Base-by-base conservation (phyloP, 2,888 invertebrate genomes). In the Chymomyza caudatula region DNA sequence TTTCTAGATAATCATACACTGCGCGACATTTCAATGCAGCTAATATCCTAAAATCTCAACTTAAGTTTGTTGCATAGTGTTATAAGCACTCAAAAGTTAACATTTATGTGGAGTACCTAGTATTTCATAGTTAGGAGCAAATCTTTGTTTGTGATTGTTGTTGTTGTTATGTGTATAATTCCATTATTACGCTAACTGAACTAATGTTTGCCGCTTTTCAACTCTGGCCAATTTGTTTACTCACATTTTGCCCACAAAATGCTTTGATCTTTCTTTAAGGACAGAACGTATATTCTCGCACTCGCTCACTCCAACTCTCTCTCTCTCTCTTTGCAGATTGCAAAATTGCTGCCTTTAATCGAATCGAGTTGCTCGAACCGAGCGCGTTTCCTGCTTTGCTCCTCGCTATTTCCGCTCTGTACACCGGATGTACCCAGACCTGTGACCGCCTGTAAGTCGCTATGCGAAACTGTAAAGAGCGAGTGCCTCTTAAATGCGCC, bases 381-480 rank as follows among this genome's bases (percentile, higher is more conserved):
- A 86, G 93, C 96, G 49, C 93, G 95, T 76, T 95, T 97, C 90
- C 94, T 97, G 87, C 93, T 98, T 69, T 98, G 97, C 91, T 96
- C 97, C 15, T 94, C 97, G 60, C 96, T 96, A 90, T 95, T 96
- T 8, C 97, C 97, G 43, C 94, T 98, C 89, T 98, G 97, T 91
- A 96, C 96, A 29, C 95, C 95, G 86, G 94, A 96, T 89, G 95
- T 96, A 72, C 94, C 95, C 23, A 95, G 95, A 79, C 94, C 96
- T 47, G 96, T 97, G 69, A 95, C 95, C 67, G 95, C 96, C 8
- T 97, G 97, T 91, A 93, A 95, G 69, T 94, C 95, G 22, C 94
- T 97, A 75, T 97, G 97, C 90, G 94, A 96, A 86, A 93, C 94
- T 79, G 95, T 95, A 4, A 92, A 92, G 73, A 91, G 90, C 2